phyloP scores from a whole-genome alignment of 1,140 invertebrate species.

The Ganaspis sp. region DNA sequence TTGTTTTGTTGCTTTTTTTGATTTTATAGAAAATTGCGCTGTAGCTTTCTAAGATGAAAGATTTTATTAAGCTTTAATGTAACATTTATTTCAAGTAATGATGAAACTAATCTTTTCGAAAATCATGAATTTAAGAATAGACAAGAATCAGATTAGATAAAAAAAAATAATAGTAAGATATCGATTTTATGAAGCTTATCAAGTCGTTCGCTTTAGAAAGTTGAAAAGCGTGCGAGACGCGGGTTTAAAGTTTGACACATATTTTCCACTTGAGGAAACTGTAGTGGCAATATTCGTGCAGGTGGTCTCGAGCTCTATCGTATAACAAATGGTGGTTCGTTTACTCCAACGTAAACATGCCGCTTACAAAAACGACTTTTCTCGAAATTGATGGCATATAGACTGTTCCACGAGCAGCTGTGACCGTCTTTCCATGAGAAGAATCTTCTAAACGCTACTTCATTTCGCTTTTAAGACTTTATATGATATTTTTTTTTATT shows the following conservation, averaged over 20 bases:
- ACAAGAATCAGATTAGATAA: conserved; percentile 30
- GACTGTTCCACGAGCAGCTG: conserved; percentile 45
- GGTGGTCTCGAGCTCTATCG: background rate
- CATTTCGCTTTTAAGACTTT: conserved; percentile 38
- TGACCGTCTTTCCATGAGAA: conserved; percentile 17
- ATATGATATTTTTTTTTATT: conserved; percentile 48
- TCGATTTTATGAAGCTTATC: conserved; percentile 38
- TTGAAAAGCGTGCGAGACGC: background rate
- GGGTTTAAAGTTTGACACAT: conserved; percentile 19
- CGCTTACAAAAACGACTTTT: conserved; percentile 38
- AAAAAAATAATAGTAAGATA: conserved; percentile 33
- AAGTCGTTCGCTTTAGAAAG: conserved; percentile 40
- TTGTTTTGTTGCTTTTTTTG: no score
- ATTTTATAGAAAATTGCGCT: no score
- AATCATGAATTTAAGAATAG: background rate
- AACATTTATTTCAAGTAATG: no score
- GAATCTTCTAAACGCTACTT: conserved; percentile 15
- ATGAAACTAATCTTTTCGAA: no score
- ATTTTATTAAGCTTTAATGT: no score
- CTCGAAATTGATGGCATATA: conserved; percentile 45
- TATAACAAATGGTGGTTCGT: conserved; percentile 35
- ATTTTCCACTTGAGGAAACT: conserved; percentile 7
- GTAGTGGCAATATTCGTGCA: conserved; percentile 16
- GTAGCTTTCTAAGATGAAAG: no score
- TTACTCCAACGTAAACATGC: conserved; percentile 42